Evolutionary conservation across 2,113 vertebrate genomes (phyloP), one percentile per base, ranked within the genome.

Genomic region (Xiphorhynchus elegans): DNA sequence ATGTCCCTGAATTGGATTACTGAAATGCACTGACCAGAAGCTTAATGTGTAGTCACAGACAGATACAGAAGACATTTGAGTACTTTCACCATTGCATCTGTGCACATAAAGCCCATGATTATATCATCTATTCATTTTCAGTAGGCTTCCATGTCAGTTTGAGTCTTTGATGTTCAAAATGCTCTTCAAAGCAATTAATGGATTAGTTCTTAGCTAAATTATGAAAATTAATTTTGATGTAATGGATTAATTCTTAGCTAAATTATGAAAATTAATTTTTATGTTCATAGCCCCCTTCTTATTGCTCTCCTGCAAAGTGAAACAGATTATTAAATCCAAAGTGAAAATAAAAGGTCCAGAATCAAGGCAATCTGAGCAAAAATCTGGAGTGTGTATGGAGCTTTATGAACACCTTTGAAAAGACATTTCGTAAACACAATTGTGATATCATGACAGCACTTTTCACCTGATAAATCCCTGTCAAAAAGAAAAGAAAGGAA

Each of bases 381-480:
- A 92, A 66, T 67, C 72, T 60, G 33, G 58, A 31, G 58, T 63
- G 14, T 58, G 58, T 93, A 59, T 80, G 62, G 73, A 84, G 52
- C 18, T 95, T 86, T 90, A 84, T 47, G 42, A 92, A 70, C 13
- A 52, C 84, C 63, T 90, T 90, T 81, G 16, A 89, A 95, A 89
- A 86, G 64, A 84, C 29, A 74, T 96, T 92, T 89, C 73, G 84
- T 90, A 93, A 94, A 76, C 49, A 77, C 39, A 52, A 67, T 67
- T 78, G 39, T 86, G 42, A 24, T 89, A 75, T 39, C 3, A 0
- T 94, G 85, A 88, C 92, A 93, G 88, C 50, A 94, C 79, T 90
- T 93, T 90, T 93, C 83, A 78, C 86, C 64, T 84, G 89, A 81
- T 92, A 95, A 96, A 90, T 63, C 31, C 55, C 47, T 74, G 40